Evolutionary conservation across 1,140 invertebrate species (phyloP).

Genomic region (Drosophila sucinea): DNA sequence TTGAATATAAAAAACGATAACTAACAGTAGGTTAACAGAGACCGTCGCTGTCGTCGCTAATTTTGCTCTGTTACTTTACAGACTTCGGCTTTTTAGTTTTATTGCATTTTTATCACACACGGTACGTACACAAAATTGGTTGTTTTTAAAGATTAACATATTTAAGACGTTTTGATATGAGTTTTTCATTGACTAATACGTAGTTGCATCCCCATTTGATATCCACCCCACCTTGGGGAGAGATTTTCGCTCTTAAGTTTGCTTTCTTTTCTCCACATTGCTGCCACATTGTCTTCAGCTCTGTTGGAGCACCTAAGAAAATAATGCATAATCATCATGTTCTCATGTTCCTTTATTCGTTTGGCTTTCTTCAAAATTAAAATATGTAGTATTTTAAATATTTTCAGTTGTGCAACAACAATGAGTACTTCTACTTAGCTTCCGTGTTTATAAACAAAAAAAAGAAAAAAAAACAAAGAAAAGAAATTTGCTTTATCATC

Average conservation of each 20-base stretch:
- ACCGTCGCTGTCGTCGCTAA: too few relatives aligned
- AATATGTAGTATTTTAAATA: slow-evolving; percentile 33
- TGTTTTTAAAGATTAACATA: background rate
- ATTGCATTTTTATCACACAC: slow-evolving; percentile 12
- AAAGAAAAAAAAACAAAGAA: background rate
- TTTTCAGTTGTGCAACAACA: slow-evolving; percentile 37
- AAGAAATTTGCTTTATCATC: slow-evolving; percentile 21
- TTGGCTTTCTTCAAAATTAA: slow-evolving; percentile 40
- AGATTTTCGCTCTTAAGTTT: too few relatives aligned
- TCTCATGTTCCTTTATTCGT: slow-evolving; percentile 14
- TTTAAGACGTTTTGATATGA: background rate
- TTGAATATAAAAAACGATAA: too few relatives aligned
- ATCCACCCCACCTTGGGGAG: background rate
- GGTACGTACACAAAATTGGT: background rate
- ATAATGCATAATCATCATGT: slow-evolving; percentile 45
- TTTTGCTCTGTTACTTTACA: too few relatives aligned
- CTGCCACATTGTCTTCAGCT: slow-evolving; percentile 39
- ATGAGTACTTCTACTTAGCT: slow-evolving; percentile 2
- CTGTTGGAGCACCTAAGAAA: slow-evolving; percentile 8
- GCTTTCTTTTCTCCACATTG: slow-evolving; percentile 13
- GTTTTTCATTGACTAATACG: slow-evolving; percentile 5
- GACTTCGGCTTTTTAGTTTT: background rate
- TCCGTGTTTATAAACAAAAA: background rate
- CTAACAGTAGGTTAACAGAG: too few relatives aligned
- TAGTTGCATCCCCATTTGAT: background rate